Base-by-base conservation (phyloP, 1,140 invertebrate species). In the Prorops nasuta region DNA sequence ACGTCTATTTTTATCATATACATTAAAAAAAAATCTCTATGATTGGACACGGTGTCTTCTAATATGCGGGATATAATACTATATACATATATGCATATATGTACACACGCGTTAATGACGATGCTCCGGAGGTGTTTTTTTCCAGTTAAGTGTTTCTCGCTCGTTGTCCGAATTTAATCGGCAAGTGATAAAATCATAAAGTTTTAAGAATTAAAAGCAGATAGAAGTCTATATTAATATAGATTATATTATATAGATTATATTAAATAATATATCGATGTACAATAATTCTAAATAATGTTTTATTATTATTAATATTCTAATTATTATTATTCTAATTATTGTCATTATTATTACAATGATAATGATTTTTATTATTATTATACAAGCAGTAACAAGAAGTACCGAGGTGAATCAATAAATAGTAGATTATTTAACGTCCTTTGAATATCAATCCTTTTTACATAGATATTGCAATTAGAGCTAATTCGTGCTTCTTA, bases 211-310 rank as follows among this genome's bases (percentile, higher is more conserved):
- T 56, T 49, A 62, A 60, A 69, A 66, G 64, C 53, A 70, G 54
- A 68, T 72, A 74, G 61, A 73, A 66, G 45, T 72, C 61, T 72
- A 73, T 69, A 73, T 70, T 69, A 72, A 66, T 70, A 74, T 71
- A 75, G 70, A 71, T 20, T 52, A 67, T 74, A 73, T 75, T 64
- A 46, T 66, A 72, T 68, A 60, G 58, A 75, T 67, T 72, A 74
- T 75, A 73, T 72, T 74, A 66, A 67, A 72, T 76, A 73, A 74
- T 74, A 74, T 74, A 73, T 76, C 69, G 61, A 74, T 76, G 74
- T 75, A 76, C 67, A 70, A 72, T 74, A 74, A 74, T 75, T 71
- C 61, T 67, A 65, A 69, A 71, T 64, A 65, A 76, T 63, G 59
- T 66, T 73, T 71, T 64, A 72, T 73, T 71, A 71, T 71, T 72